These are phyloP conservation scores for Lithosia quadra DNA, from an alignment of 2,888 invertebrate species.

Conservation along the genomic window DNA sequence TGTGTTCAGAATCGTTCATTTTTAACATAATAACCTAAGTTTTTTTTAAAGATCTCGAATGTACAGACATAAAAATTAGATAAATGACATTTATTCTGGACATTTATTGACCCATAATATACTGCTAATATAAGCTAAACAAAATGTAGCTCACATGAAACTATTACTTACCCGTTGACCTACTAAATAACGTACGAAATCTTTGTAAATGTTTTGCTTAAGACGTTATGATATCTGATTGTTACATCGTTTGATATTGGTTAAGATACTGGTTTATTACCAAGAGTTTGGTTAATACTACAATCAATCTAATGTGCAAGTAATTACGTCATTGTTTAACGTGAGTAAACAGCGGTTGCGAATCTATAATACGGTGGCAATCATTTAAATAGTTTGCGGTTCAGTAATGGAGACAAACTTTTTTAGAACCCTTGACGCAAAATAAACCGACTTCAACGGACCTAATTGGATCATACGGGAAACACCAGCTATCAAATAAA, in stretches of 20 bases:
- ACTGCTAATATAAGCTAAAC: not conserved
- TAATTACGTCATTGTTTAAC: slow-evolving; percentile 37
- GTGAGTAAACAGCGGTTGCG: slow-evolving; percentile 10
- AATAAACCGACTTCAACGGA: too few species aligned
- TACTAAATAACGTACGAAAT: slow-evolving; percentile 47
- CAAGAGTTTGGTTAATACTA: slow-evolving; percentile 40
- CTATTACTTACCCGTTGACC: slow-evolving; percentile 43
- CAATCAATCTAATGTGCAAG: slow-evolving; percentile 35
- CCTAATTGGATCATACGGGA: too few species aligned
- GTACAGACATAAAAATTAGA: too few species aligned
- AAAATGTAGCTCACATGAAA: slow-evolving; percentile 19
- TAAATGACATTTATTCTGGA: too few species aligned
- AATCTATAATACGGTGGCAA: not conserved
- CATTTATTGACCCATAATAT: not conserved
- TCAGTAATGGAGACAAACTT: not conserved
- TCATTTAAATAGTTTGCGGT: not conserved
- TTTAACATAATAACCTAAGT: too few species aligned
- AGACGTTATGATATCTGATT: slow-evolving; percentile 45
- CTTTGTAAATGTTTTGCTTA: slow-evolving; percentile 40
- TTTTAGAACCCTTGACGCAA: too few species aligned
- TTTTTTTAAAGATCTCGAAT: too few species aligned
- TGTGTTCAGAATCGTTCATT: too few species aligned
- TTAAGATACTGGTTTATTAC: slow-evolving; percentile 36
- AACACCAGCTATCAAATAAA: too few species aligned
- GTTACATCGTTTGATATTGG: slow-evolving; percentile 46